phyloP scores from a whole-genome alignment of 2,113 vertebrate species.

The Gymnobelideus leadbeateri region DNA sequence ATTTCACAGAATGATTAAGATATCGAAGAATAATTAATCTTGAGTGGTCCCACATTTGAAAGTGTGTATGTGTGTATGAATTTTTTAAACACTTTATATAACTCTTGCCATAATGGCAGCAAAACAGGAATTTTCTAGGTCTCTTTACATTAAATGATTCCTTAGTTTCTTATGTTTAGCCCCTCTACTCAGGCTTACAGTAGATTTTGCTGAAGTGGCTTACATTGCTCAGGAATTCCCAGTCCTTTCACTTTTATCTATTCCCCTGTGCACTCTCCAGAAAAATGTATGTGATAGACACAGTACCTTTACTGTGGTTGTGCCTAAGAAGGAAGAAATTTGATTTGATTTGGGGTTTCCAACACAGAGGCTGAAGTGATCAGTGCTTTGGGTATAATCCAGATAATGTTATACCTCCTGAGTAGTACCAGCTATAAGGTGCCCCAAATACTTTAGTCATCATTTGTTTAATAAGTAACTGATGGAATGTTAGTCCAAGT shows the following conservation, averaged over 20 bases:
- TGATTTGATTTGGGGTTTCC: conserved; percentile 20
- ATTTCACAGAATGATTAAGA: conserved; percentile 78
- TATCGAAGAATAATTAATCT: conserved; percentile 80
- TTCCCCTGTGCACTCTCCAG: not conserved
- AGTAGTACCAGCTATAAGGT: not conserved
- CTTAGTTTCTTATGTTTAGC: not conserved
- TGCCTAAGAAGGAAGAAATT: not conserved
- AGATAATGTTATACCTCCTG: conserved; percentile 1
- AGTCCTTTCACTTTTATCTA: not conserved
- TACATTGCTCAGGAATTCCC: not conserved
- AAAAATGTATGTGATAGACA: conserved; percentile 2
- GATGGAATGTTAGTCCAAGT: not conserved
- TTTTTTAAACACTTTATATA: conserved; percentile 53
- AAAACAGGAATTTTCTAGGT: conserved; percentile 61
- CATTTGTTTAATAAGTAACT: conserved; percentile 7
- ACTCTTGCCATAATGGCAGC: conserved; percentile 61
- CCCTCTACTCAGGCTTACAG: not conserved
- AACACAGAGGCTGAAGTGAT: conserved; percentile 16
- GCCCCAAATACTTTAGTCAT: not conserved
- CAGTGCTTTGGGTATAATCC: not conserved
- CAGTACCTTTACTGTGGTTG: not conserved
- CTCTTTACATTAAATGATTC: conserved; percentile 62
- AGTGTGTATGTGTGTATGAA: conserved; percentile 55
- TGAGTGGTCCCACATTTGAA: conserved; percentile 71
- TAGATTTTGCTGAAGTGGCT: not conserved